A percentile compares a stretch with the other conserved stretches of the same genome.
These are phyloP conservation scores for Ophion ellenae DNA, from an alignment of 2,888 invertebrate species.

Conservation along the genomic window DNA sequence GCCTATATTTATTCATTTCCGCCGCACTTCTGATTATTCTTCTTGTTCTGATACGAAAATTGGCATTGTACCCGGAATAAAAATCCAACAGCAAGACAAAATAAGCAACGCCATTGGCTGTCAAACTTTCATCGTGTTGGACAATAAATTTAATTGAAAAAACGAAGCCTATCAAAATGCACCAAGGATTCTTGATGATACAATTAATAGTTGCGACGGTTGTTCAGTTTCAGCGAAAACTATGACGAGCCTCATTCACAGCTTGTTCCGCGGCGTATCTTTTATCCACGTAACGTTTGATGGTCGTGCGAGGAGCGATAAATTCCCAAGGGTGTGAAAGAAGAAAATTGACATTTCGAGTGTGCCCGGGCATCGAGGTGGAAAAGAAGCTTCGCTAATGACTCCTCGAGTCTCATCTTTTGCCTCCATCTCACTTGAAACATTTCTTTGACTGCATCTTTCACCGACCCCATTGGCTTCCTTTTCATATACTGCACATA, in stretches of 20 bases:
- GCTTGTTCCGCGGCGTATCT: neutral
- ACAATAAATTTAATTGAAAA: neutral
- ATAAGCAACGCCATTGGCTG: too few relatives aligned
- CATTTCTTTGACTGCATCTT: slow-evolving; percentile 15
- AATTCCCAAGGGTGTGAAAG: neutral
- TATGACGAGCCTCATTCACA: neutral
- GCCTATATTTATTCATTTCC: too few relatives aligned
- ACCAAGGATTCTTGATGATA: too few relatives aligned
- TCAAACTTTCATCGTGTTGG: too few relatives aligned
- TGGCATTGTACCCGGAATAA: too few relatives aligned
- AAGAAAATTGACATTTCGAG: slow-evolving; percentile 12
- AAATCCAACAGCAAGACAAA: too few relatives aligned
- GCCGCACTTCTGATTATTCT: too few relatives aligned
- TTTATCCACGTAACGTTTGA: neutral
- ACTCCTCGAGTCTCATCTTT: slow-evolving; percentile 41
- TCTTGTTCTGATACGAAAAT: too few relatives aligned
- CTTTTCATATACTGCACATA: slow-evolving; percentile 13
- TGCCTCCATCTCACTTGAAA: slow-evolving; percentile 2
- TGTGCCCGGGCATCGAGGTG: slow-evolving; percentile 2
- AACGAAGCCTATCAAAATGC: neutral
- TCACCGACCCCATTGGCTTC: slow-evolving; percentile 47
- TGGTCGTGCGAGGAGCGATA: neutral
- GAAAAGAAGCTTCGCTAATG: slow-evolving; percentile 50
- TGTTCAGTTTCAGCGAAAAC: neutral
- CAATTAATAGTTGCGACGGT: neutral